phyloP scores from a whole-genome alignment of 1,140 invertebrate genomes.

The Rhyacophila brunnea region DNA sequence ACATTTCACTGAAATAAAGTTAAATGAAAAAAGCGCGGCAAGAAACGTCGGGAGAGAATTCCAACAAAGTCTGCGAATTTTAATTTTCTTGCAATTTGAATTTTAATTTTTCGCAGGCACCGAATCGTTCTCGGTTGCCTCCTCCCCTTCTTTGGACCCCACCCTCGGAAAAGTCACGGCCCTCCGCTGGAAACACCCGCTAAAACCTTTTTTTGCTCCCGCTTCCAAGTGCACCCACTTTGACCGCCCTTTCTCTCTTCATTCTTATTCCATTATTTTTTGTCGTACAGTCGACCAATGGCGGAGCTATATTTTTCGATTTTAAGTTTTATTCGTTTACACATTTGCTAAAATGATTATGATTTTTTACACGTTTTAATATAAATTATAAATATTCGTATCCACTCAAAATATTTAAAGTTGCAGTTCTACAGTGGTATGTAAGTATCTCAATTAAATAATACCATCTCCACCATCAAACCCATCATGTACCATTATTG shows the following conservation, averaged over 20 bases:
- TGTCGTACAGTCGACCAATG: background rate
- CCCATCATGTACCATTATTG: no score
- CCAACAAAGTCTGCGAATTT: slow-evolving; percentile 34
- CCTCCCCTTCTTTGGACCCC: background rate
- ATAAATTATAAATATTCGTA: no score
- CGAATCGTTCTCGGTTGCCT: slow-evolving; percentile 30
- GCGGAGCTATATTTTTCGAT: no score
- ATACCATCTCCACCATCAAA: no score
- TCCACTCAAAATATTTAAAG: no score
- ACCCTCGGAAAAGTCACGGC: background rate
- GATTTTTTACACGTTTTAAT: no score
- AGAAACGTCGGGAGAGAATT: slow-evolving; percentile 9
- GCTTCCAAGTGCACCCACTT: slow-evolving; percentile 15
- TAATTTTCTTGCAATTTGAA: slow-evolving; percentile 38
- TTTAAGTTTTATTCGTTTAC: no score
- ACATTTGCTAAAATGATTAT: no score
- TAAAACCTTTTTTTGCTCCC: background rate
- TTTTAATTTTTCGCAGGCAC: slow-evolving; percentile 36
- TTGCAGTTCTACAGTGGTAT: no score
- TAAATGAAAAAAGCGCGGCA: slow-evolving; percentile 28
- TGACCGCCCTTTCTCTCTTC: slow-evolving; percentile 30
- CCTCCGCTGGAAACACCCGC: background rate
- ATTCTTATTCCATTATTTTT: slow-evolving; percentile 35
- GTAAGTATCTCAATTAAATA: no score
- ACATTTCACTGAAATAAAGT: slow-evolving; percentile 27